A percentile compares a stretch with the other conserved stretches of the same genome.
These are phyloP conservation scores for Drosophila murphyi DNA, from an alignment of 1,140 invertebrate genomes.

Conservation along the genomic window DNA sequence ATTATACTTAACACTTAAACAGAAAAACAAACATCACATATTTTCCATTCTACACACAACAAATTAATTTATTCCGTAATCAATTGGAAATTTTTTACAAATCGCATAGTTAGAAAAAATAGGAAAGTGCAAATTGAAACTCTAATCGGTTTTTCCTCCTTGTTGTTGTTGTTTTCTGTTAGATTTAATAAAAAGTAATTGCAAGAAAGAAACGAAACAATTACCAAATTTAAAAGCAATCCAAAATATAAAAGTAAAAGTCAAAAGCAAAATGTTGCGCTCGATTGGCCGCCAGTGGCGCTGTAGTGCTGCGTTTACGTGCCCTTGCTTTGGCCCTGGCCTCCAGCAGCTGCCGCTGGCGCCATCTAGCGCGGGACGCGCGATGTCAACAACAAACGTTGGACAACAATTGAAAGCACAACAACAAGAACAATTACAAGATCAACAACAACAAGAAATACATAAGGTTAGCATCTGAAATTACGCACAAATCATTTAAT, in stretches of 20 bases:
- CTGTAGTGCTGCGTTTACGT: slow-evolving; percentile 80
- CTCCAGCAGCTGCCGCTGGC: slow-evolving; percentile 54
- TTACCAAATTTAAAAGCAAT: slow-evolving; percentile 40
- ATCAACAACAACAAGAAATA: slow-evolving; percentile 77
- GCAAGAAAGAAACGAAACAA: slow-evolving; percentile 50
- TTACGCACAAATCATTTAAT: slow-evolving; percentile 11
- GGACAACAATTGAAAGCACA: slow-evolving; percentile 56
- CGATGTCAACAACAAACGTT: slow-evolving; percentile 56
- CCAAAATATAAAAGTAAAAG: slow-evolving; percentile 20
- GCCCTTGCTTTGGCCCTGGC: slow-evolving; percentile 47
- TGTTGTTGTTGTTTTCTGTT: slow-evolving; percentile 81
- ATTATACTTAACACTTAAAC: neutral
- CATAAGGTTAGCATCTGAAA: slow-evolving; percentile 81
- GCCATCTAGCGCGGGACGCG: slow-evolving; percentile 57
- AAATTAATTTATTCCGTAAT: too few relatives aligned
- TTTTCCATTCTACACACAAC: neutral
- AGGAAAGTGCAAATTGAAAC: slow-evolving; percentile 32
- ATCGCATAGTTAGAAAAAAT: slow-evolving; percentile 25
- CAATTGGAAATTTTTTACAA: slow-evolving; percentile 34
- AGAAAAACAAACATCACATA: neutral
- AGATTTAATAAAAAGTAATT: slow-evolving; percentile 64
- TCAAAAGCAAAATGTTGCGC: slow-evolving; percentile 77
- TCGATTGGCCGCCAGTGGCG: slow-evolving; percentile 82
- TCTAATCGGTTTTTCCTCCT: slow-evolving; percentile 67
- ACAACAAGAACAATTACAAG: slow-evolving; percentile 52